Base-by-base conservation (phyloP, 2,113 vertebrate genomes). In the Tenebrosternarchus preto region DNA sequence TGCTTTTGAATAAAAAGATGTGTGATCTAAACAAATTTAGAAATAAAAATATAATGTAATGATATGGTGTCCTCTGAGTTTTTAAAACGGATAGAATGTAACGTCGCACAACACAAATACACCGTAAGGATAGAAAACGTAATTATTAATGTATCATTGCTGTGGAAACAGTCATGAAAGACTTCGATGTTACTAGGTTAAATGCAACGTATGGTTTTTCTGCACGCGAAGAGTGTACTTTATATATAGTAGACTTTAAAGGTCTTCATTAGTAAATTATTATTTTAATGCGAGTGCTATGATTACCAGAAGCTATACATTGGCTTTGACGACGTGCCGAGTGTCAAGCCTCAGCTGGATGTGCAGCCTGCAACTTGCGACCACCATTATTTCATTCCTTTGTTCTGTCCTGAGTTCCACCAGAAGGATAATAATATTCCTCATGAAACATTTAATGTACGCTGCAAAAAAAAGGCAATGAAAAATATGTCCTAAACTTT, bases 21-120 rank as follows among this genome's bases (percentile, higher is more conserved):
- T 81, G 60, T 87, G 69, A 88, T 89, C 77, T 1, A 88, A 84
- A 72, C 11, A 2, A 82, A 71, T 60, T 33, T 57, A 17, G 22
- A 66, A 55, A 56, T 24, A 77, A 50, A 75, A 57, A 67, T 55
- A 80, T 24, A 57, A 33, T 8, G 17, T 19, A 67, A 36, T 36
- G 29, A 63, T 39, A 46, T 17, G 5, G 12, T 25, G 1, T 43
- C 15, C 17, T 68, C 33, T 22, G 11, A 60, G 17, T 68, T 43
- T 70, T 39, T n/a, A 59, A n/a, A 70, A 78, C 68, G 22, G 24
- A 46, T 12, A 5, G 11, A 1, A 7, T 9, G 36, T 6, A 11
- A 22, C 50, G 5, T 17, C 66, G 17, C 16, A 3, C 20, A 19
- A 11, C 53, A n/a, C 20, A 56, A 75, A 4, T 16, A 33, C 72